Base-by-base conservation (phyloP, 2,888 invertebrate species). In the Sesia bembeciformis region DNA sequence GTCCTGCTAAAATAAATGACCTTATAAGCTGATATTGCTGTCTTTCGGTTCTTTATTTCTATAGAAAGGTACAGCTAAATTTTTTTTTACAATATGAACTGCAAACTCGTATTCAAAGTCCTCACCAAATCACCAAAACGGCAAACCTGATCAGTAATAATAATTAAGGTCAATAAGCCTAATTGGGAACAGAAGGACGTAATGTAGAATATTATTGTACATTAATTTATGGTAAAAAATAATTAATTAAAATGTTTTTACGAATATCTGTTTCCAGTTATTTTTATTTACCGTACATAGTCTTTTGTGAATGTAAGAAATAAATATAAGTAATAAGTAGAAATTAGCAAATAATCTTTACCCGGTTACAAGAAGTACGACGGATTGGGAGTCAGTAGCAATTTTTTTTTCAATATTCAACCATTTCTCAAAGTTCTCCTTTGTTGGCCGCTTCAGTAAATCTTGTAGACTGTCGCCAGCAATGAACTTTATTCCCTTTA, bases 321-420 rank as follows among this genome's bases (percentile, higher is more conserved):
- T 52, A 5, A 50, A 46, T 46, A 8, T 50, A 23, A 50, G 38
- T 39, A 39, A 39, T 5, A 50, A 5, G 23, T 38, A 50, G 4
- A 38, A 40, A 54, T 50, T 53, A 52, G 4, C 38, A 54, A 51
- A 54, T 42, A 57, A 40, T 39, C 55, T 6, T 39, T 90, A 96
- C 96, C 93, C 94, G 58, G 95, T 93, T 49, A 96, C 96, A 61
- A 96, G 91, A 58, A 96, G 90, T 64, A 96, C 93, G 57, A 96
- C 95, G 3, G 96, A 93, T 74, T 96, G 96, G 63, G 93, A 90
- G 61, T 95, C 94, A 40, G 94, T 89, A 51, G 93, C 91, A 2
- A 94, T 94, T 57, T 91, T 92, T 61, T 94, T 93, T 74, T 96
- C 96, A 63, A 92, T 93, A 51, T 95, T 93, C 51, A 96, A 85